These are phyloP conservation scores for Cremastinae sp. DNA, from an alignment of 2,888 invertebrate species.

Conservation along the genomic window DNA sequence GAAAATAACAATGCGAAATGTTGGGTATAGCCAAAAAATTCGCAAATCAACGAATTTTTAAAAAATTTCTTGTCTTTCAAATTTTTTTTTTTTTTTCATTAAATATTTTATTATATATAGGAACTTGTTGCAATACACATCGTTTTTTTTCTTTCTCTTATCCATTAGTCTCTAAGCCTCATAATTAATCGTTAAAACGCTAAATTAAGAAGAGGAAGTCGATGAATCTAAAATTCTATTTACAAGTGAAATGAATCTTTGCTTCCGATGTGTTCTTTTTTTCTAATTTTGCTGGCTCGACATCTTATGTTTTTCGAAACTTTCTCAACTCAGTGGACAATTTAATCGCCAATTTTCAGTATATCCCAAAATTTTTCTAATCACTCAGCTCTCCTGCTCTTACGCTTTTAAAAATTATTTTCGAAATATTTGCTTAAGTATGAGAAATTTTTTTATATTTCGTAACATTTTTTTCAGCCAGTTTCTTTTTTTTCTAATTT, in stretches of 20 bases:
- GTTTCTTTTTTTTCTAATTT: conserved; percentile 39
- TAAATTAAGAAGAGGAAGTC: conserved; percentile 51
- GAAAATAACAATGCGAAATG: too few relatives aligned
- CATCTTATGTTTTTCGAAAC: conserved; percentile 10
- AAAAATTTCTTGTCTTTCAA: too few relatives aligned
- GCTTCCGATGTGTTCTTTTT: conserved; percentile 59
- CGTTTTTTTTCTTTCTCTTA: conserved; percentile 27
- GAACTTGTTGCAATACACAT: conserved; percentile 74
- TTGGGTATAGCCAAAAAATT: too few relatives aligned
- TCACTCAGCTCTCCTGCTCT: too few relatives aligned
- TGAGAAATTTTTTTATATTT: too few relatives aligned
- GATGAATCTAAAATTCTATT: conserved; percentile 53
- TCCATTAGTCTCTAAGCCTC: conserved; percentile 51
- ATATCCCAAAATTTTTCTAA: too few relatives aligned
- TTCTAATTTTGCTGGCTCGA: conserved; percentile 64
- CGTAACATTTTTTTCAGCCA: too few relatives aligned
- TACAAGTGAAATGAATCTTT: conserved; percentile 29
- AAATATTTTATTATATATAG: conserved; percentile 74
- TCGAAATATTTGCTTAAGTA: conserved; percentile 61
- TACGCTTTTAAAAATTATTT: conserved; percentile 48
- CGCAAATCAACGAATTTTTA: too few relatives aligned
- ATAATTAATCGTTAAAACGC: conserved; percentile 44
- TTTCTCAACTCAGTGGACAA: too few relatives aligned
- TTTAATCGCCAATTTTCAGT: too few relatives aligned
- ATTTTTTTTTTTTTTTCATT: conserved; percentile 40